Percentiles rank a stretch among this genome's conserved stretches.
These are phyloP conservation scores for Pachyuromys duprasi DNA, from an alignment of 2,797 vertebrate species.

Conservation along the genomic window DNA sequence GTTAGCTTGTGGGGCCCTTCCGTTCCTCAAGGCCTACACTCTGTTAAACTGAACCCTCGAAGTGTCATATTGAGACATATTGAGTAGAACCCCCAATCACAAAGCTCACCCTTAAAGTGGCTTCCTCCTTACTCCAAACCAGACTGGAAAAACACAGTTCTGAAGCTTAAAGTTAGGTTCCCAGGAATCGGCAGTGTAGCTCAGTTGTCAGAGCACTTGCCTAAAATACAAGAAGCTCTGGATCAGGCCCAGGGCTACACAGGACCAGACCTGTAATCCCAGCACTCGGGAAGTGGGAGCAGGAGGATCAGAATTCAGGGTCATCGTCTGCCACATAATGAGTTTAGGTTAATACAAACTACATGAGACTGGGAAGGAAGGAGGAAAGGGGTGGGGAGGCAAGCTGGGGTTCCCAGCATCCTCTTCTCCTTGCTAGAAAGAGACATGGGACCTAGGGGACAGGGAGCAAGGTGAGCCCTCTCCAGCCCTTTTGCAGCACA, in stretches of 20 bases:
- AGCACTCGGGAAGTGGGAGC: not conserved
- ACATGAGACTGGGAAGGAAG: not conserved
- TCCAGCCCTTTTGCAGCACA: not conserved
- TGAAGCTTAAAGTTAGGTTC: not conserved
- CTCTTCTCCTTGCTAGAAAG: not conserved
- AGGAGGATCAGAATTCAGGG: not conserved
- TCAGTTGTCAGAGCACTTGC: too few species aligned
- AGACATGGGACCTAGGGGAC: not conserved
- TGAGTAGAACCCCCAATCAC: not conserved
- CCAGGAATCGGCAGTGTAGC: not conserved
- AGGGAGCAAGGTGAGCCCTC: not conserved
- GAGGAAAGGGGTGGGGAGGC: not conserved
- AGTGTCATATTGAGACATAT: too few species aligned
- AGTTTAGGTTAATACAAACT: not conserved
- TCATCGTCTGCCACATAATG: not conserved
- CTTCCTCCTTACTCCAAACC: not conserved
- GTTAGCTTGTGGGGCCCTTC: not conserved
- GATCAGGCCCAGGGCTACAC: not conserved
- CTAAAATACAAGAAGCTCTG: not conserved
- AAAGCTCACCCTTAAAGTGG: slow-evolving; percentile 23
- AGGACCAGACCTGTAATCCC: not conserved
- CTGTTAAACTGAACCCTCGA: not conserved
- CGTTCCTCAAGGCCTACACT: not conserved
- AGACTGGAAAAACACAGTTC: not conserved
- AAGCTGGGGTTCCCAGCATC: not conserved